These are phyloP conservation scores for Drosophila borealis DNA, from an alignment of 2,888 invertebrate genomes.

Conservation along the genomic window DNA sequence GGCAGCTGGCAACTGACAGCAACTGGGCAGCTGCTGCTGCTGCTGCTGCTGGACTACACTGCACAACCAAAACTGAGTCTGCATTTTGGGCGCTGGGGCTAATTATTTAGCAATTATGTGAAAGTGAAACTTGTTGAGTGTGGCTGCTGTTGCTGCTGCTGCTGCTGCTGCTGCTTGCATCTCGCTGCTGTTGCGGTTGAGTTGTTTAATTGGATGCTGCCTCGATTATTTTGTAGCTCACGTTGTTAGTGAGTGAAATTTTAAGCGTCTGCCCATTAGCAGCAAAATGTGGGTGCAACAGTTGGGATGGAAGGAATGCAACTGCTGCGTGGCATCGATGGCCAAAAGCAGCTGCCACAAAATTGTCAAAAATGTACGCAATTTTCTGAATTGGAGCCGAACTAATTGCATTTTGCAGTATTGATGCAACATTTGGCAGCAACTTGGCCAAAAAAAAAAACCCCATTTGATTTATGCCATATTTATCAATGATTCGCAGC, in stretches of 20 bases:
- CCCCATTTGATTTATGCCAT: conserved; percentile 67
- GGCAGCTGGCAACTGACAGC: conserved; percentile 27
- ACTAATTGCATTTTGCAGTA: conserved; percentile 76
- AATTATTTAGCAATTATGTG: conserved; percentile 78
- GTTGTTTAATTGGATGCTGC: conserved; percentile 49
- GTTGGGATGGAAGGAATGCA: neutral
- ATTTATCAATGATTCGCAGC: conserved; percentile 60
- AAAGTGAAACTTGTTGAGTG: conserved; percentile 70
- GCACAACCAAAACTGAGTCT: conserved; percentile 32
- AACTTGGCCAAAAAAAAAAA: conserved; percentile 43
- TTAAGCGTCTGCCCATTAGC: conserved; percentile 36
- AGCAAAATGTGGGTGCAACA: conserved; percentile 12
- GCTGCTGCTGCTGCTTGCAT: neutral
- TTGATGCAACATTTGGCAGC: conserved; percentile 60
- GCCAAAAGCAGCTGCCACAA: conserved; percentile 62
- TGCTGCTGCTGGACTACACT: conserved; percentile 35
- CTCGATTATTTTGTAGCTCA: conserved; percentile 29
- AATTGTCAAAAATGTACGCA: conserved; percentile 56
- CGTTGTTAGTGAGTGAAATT: conserved; percentile 48
- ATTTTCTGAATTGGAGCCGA: conserved; percentile 75
- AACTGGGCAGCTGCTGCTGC: conserved; percentile 17
- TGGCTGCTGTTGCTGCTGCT: conserved; percentile 17
- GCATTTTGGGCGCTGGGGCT: conserved; percentile 49
- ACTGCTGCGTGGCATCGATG: conserved; percentile 16
- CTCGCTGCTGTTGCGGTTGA: conserved; percentile 22